A percentile compares a stretch with the other conserved stretches of the same genome.
Conservation (phyloP, 1,140 invertebrate genomes). For the Euborellia annulipes region DNA sequence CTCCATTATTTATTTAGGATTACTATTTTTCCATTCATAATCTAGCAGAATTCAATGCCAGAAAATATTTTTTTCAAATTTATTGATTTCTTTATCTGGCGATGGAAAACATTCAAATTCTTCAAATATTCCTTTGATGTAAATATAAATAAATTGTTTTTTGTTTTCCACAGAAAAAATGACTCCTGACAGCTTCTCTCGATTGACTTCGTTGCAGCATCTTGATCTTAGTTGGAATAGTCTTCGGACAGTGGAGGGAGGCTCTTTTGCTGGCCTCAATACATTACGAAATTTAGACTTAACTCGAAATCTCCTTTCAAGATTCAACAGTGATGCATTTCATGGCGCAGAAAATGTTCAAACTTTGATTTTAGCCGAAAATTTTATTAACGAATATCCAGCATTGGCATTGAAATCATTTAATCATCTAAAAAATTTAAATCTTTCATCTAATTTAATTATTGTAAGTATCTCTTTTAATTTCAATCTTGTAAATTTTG, state of each 20-base stretch:
- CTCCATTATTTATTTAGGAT: too few relatives aligned
- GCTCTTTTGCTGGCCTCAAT: constrained; percentile 47
- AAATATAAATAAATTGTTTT: too few relatives aligned
- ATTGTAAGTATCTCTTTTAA: constrained; percentile 35
- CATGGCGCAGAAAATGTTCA: constrained; percentile 56
- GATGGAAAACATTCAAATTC: too few relatives aligned
- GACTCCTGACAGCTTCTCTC: too few relatives aligned
- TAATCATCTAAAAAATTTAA: constrained; percentile 47
- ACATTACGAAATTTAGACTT: constrained; percentile 51
- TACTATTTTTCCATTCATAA: too few relatives aligned
- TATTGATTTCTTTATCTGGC: too few relatives aligned
- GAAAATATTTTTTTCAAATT: neutral
- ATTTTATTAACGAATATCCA: constrained; percentile 69
- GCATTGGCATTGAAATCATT: constrained; percentile 52
- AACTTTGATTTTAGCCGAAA: constrained; percentile 64
- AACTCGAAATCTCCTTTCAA: constrained; percentile 52
- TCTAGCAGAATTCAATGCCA: neutral
- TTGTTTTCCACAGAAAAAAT: too few relatives aligned
- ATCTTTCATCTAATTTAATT: constrained; percentile 69
- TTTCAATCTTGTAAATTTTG: too few relatives aligned
- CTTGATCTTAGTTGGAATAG: constrained; percentile 64
- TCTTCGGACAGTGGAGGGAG: constrained; percentile 53
- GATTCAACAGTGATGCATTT: constrained; percentile 67
- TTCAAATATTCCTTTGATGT: too few relatives aligned
- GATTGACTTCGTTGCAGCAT: constrained; percentile 37